Base-by-base conservation (phyloP, 2,888 invertebrate species). In the Seladonia tumulorum region DNA sequence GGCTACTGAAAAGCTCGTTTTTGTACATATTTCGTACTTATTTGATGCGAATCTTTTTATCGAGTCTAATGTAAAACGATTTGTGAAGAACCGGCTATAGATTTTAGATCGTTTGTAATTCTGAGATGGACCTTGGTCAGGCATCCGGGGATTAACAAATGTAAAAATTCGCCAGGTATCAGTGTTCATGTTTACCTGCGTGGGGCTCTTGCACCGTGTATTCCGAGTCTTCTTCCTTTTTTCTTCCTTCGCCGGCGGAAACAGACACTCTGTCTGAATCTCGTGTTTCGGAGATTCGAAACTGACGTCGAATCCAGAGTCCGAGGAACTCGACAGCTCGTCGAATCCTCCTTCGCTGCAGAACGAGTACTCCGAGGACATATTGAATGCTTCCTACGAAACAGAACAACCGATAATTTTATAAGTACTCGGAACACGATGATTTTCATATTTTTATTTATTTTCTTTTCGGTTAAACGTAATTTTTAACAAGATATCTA, bases 221-320 rank as follows among this genome's bases (percentile, higher is more conserved):
- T 93, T 97, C 96, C 93, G 97, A 96, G 87, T 97, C 97, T 93
- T 97, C 97, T 82, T 98, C 96, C 94, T 97, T 97, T 95, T 97
- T 96, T 92, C 95, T 63, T 93, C 95, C 83, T 93, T 95, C n/a
- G 83, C 74, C 88, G 93, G 39, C 93, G 96, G 83, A 94, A 96
- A 85, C 93, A 95, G 39, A 93, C 95, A 89, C 94, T 95, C 77
- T 94, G 95, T 57, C 92, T 93, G 84, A 94, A 90, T 90, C 76
- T 94, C 93, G 87, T 94, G 93, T 82, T 94, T 94, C 57, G 94
- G 95, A 0, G 94, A 96, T 94, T 97, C 97, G 94, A 96, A 97
- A 89, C 97, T 97, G 90, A 97, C 96, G 91, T 98, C 98, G 93
- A 97, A 97, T 74, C 98, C 98, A 0, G 98, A 98, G 93, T 98